Percentiles rank a stretch among this genome's conserved stretches.
phyloP scores from a whole-genome alignment of 2,113 vertebrate genomes.

The Leucopsar rothschildi region DNA sequence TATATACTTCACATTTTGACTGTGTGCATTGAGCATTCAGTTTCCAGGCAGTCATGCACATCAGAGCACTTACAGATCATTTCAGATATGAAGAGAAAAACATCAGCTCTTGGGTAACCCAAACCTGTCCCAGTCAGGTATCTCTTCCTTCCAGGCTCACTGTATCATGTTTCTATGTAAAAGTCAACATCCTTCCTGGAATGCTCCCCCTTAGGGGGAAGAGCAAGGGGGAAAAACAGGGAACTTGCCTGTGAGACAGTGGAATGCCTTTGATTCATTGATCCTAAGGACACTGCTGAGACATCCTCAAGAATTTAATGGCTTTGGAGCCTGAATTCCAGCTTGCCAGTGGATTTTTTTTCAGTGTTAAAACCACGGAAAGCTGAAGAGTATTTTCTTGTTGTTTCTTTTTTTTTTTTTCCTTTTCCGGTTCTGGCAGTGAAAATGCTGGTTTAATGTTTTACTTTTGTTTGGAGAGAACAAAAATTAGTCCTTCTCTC shows the following conservation, averaged over 20 bases:
- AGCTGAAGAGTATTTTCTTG: not conserved
- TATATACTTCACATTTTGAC: not conserved
- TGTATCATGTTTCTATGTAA: constrained; percentile 1
- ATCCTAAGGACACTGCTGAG: not conserved
- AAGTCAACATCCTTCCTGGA: constrained; percentile 34
- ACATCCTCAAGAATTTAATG: not conserved
- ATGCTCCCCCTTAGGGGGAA: constrained; percentile 21
- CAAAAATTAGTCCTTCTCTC: not conserved
- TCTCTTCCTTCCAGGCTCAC: not conserved
- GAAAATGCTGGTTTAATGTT: not conserved
- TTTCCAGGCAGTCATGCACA: not conserved
- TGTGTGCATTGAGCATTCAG: not conserved
- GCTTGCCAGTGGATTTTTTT: not conserved
- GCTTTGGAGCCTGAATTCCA: not conserved
- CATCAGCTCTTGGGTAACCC: not conserved
- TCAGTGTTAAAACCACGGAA: not conserved
- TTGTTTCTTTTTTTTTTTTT: not conserved
- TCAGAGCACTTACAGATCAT: not conserved
- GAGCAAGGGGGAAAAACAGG: not conserved
- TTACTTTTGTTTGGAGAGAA: not conserved
- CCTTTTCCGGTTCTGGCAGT: not conserved
- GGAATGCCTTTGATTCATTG: constrained; percentile 37
- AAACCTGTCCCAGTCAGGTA: not conserved
- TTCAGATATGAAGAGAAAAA: not conserved
- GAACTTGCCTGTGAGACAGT: not conserved